Conservation (phyloP, 2,888 invertebrate genomes). For the Drosophila setosimentum region DNA sequence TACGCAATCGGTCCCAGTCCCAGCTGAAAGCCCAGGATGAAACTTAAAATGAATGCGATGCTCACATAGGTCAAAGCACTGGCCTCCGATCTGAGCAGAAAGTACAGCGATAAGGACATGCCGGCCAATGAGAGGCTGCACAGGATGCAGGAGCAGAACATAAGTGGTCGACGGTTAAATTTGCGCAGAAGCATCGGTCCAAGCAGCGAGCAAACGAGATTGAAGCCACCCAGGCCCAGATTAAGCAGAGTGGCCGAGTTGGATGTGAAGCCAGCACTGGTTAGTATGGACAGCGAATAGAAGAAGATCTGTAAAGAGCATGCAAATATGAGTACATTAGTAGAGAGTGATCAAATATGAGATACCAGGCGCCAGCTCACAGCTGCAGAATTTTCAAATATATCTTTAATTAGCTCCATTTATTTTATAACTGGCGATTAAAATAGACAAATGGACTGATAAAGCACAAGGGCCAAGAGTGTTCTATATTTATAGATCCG, state of each 20-base stretch:
- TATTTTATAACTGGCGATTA: neutral
- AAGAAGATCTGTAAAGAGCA: constrained; percentile 88
- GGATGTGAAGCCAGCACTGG: constrained; percentile 88
- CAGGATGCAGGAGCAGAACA: constrained; percentile 87
- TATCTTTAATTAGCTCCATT: neutral
- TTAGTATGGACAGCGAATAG: constrained; percentile 92
- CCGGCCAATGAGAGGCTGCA: constrained; percentile 87
- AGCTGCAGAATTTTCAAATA: neutral
- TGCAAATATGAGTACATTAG: constrained; percentile 80
- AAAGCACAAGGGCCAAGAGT: neutral
- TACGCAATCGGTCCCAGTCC: constrained; percentile 95
- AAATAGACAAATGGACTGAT: neutral
- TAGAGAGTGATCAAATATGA: neutral
- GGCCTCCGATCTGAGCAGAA: constrained; percentile 86
- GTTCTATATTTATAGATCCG: neutral
- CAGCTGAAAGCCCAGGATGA: constrained; percentile 92
- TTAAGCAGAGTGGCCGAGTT: constrained; percentile 89
- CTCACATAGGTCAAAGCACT: constrained; percentile 88
- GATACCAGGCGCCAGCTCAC: neutral
- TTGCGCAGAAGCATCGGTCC: constrained; percentile 88
- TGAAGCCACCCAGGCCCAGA: constrained; percentile 90
- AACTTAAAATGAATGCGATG: constrained; percentile 89
- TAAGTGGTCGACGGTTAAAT: constrained; percentile 88
- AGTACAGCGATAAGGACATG: constrained; percentile 87
- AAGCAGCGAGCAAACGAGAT: constrained; percentile 88